phyloP scores from a whole-genome alignment of 1,140 invertebrate species.

The Drosophila ironensis region DNA sequence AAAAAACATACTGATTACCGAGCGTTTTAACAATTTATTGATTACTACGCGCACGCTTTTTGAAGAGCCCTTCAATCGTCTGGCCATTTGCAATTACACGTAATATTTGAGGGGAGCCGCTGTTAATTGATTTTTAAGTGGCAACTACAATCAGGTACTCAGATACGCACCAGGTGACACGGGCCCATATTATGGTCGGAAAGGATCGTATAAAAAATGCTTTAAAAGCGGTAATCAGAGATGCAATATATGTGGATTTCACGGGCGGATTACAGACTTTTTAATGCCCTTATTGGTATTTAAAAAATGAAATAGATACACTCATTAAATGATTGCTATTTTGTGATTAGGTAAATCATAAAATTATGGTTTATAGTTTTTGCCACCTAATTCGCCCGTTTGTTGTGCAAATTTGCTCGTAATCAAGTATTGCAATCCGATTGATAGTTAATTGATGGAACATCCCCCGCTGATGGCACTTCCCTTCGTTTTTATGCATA shows the following conservation, averaged over 20 bases:
- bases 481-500: background rate
- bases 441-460: constrained; percentile 29
- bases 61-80: constrained; percentile 8
- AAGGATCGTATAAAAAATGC: constrained; percentile 30
- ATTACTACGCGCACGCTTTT: background rate
- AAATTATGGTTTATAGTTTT: too few species aligned
- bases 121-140: constrained; percentile 77
- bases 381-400: too few species aligned
- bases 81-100: constrained; percentile 18
- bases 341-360: too few species aligned
- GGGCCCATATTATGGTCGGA: constrained; percentile 7
- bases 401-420: background rate
- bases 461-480: constrained; percentile 1
- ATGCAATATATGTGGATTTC: background rate
- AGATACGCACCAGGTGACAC: constrained; percentile 36
- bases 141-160: constrained; percentile 37
- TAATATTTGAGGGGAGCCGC: constrained; percentile 34
- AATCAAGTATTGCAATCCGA: constrained; percentile 3
- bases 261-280: too few species aligned
- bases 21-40: background rate
- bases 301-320: too few species aligned
- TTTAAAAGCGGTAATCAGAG: constrained; percentile 52
- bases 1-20: background rate
- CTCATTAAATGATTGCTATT: too few species aligned
- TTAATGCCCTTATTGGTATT: too few species aligned